Evolutionary conservation across 1,140 invertebrate genomes (phyloP).

Genomic region (Drosophila sproati): DNA sequence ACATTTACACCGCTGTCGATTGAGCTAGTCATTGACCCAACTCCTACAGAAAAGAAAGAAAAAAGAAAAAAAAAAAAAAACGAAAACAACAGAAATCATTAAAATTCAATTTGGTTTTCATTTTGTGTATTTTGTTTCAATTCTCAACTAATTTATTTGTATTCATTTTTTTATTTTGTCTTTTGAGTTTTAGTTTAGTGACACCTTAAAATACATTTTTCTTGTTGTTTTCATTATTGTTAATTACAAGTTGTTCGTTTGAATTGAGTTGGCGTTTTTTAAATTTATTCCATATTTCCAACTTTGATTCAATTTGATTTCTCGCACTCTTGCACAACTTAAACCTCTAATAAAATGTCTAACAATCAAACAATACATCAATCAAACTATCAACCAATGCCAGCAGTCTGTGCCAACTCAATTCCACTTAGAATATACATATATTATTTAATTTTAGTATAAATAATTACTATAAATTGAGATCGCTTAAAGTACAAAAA

Average conservation of each 20-base stretch:
- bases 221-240: slow-evolving; percentile 41
- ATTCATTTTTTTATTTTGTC: slow-evolving; percentile 46
- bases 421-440: slow-evolving; percentile 60
- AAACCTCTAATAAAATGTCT: slow-evolving; percentile 54
- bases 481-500: slow-evolving; percentile 77
- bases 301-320: slow-evolving; percentile 41
- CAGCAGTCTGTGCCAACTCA: slow-evolving; percentile 79
- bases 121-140: slow-evolving; percentile 60
- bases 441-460: slow-evolving; percentile 49
- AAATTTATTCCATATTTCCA: slow-evolving; percentile 16
- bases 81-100: slow-evolving; percentile 32
- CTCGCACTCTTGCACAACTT: slow-evolving; percentile 22
- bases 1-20: slow-evolving; percentile 71
- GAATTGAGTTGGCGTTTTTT: slow-evolving; percentile 54
- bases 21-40: slow-evolving; percentile 43
- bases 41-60: slow-evolving; percentile 3
- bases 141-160: slow-evolving; percentile 82
- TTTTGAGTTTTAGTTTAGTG: slow-evolving; percentile 68
- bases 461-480: slow-evolving; percentile 28
- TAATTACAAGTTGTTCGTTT: slow-evolving; percentile 61
- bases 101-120: slow-evolving; percentile 34
- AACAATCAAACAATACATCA: slow-evolving; percentile 61
- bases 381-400: slow-evolving; percentile 46
- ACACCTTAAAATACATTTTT: slow-evolving; percentile 72
- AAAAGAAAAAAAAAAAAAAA: not conserved